phyloP scores from a whole-genome alignment of 1,140 invertebrate species.

The Drosophila fuyamai region DNA sequence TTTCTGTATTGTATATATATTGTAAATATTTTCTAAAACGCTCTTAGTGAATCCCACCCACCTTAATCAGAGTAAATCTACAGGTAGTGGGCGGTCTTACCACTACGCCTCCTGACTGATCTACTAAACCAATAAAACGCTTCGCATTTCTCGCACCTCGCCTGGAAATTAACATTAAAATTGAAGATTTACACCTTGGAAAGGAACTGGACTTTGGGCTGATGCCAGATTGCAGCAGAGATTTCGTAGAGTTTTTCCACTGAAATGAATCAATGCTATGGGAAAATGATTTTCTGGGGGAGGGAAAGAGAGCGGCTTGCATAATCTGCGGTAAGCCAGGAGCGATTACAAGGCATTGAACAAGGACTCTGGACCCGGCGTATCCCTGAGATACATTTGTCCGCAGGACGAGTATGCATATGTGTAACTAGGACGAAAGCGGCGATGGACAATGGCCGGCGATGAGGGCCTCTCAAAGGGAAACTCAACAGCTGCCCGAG shows the following conservation, averaged over 20 bases:
- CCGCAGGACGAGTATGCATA: slow-evolving; percentile 31
- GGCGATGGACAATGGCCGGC: slow-evolving; percentile 46
- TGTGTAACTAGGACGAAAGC: slow-evolving; percentile 58
- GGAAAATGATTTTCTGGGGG: slow-evolving; percentile 37
- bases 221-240: slow-evolving; percentile 46
- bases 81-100: slow-evolving; percentile 1
- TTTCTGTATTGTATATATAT: too few relatives aligned
- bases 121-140: slow-evolving; percentile 73
- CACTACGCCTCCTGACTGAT: slow-evolving; percentile 43
- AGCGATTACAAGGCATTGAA: slow-evolving; percentile 69
- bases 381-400: slow-evolving; percentile 52
- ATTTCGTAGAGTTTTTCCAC: slow-evolving; percentile 40
- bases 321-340: slow-evolving; percentile 73
- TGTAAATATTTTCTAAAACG: too few relatives aligned
- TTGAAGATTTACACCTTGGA: slow-evolving; percentile 66
- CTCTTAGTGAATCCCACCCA: neutral
- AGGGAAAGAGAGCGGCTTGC: slow-evolving; percentile 47
- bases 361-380: slow-evolving; percentile 34
- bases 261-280: slow-evolving; percentile 44
- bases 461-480: slow-evolving; percentile 57
- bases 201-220: slow-evolving; percentile 11
- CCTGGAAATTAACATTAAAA: slow-evolving; percentile 64
- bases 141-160: slow-evolving; percentile 54
- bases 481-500: slow-evolving; percentile 67
- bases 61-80: neutral